Conservation (phyloP, 2,113 vertebrate genomes). For the Cyanoderma ruficeps region DNA sequence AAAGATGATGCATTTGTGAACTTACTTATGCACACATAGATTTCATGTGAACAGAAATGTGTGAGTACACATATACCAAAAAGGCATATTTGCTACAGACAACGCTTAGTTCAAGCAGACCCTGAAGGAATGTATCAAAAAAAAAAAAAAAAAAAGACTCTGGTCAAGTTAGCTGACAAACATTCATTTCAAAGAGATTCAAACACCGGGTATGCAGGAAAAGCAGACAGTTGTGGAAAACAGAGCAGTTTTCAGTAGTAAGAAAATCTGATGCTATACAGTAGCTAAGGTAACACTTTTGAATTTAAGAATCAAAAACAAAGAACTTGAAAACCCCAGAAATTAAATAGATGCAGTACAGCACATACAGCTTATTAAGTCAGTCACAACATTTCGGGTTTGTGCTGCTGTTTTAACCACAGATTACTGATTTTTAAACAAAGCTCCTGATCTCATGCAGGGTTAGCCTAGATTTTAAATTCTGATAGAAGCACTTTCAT, state of each 20-base stretch:
- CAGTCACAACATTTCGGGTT: not conserved
- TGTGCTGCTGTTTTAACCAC: constrained; percentile 8
- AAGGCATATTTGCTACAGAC: not conserved
- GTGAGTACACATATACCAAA: not conserved
- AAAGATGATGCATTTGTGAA: not conserved
- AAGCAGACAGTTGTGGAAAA: not conserved
- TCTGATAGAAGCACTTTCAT: constrained; percentile 51
- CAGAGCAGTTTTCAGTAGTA: not conserved
- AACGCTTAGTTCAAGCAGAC: not conserved
- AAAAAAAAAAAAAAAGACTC: not conserved
- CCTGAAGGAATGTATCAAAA: not conserved
- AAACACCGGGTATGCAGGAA: not conserved
- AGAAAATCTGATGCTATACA: not conserved
- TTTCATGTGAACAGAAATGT: not conserved
- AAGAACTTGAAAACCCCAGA: not conserved
- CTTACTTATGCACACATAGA: not conserved
- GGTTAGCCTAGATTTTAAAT: constrained; percentile 58
- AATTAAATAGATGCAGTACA: not conserved
- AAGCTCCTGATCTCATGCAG: constrained; percentile 16
- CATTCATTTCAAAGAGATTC: constrained; percentile 12
- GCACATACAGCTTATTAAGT: not conserved
- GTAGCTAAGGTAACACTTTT: not conserved
- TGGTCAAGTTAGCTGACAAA: not conserved
- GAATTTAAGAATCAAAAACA: not conserved
- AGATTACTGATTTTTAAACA: constrained; percentile 53